Conservation (phyloP, 2,797 vertebrate genomes). For the Erethizon dorsatum region DNA sequence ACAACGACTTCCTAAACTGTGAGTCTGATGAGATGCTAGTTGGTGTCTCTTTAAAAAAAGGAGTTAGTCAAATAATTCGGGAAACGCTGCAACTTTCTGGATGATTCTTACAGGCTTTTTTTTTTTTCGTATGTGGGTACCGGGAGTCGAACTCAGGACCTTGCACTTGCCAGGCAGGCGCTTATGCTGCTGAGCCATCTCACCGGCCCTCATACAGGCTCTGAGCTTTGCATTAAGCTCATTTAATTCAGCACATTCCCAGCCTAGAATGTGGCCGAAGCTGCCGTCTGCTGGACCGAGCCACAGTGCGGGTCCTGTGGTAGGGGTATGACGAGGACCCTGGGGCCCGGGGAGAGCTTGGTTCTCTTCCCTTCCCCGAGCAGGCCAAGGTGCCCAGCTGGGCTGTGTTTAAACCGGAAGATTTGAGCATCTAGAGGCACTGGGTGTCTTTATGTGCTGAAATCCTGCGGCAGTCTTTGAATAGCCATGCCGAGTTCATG, state of each 20-base stretch:
- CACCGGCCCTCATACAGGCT: not conserved
- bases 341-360: not conserved
- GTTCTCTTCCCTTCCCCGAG: not conserved
- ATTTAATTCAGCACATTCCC: not conserved
- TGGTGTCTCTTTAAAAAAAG: constrained; percentile 54
- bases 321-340: not conserved
- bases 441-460: constrained; percentile 12
- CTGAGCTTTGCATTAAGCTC: not conserved
- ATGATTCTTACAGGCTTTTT: not conserved
- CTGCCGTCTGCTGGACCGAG: not conserved
- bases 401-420: not conserved
- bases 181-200: no score
- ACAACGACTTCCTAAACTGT: not conserved
- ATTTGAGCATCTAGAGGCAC: not conserved
- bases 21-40: not conserved
- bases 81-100: not conserved
- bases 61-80: not conserved
- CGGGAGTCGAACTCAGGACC: no score
- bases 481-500: not conserved
- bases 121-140: no score
- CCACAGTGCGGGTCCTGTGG: not conserved
- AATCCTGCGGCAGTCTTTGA: not conserved
- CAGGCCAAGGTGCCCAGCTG: not conserved
- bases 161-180: no score
- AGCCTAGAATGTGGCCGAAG: not conserved